Base-by-base conservation (phyloP, 2,113 vertebrate genomes). In the Corythornis madagascariensis region DNA sequence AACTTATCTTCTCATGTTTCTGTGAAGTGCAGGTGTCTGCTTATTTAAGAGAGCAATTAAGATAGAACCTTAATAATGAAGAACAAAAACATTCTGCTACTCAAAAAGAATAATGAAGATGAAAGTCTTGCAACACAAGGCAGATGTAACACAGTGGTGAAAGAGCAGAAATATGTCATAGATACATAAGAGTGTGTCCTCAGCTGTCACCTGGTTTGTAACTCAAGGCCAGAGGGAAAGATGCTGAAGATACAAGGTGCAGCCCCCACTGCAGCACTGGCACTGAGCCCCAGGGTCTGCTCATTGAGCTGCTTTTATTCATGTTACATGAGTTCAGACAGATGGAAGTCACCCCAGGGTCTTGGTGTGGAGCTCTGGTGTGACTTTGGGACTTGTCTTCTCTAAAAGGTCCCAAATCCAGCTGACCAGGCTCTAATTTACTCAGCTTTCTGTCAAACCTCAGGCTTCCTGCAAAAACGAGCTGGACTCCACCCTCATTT, bases 1-100 rank as follows among this genome's bases (percentile, higher is more conserved):
- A 69, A 76, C 60, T 85, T 85, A 89, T 12, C 86, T 92, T 80
- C 78, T 92, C 29, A 0, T 15, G 35, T 93, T 91, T 87, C 78
- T 64, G 33, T n/a, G 80, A 94, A 95, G 87, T 31, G 60, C 78
- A 87, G 94, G 89, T 94, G 64, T 86, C 72, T 85, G 55, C 90
- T 93, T 91, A 64, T 43, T 80, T 80, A 83, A 50, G 38, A 85
- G 15, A 89, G 64, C 28, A 31, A 88, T 95, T 77, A 88, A 87
- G 84, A 83, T 80, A 80, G 15, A 52, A 31, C 2, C 1, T 73
- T 92, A 87, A 65, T 85, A 70, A 85, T 3, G 47, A n/a, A 63
- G 59, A 82, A 47, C 42, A 63, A 72, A 92, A 78, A 92, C 64
- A 77, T 53, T 26, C 57, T 42, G 53, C 53, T 61, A 6, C 76